Evolutionary conservation across 2,113 vertebrate species (phyloP), one percentile per base, ranked within the genome.

Genomic region (Aythya baeri): DNA sequence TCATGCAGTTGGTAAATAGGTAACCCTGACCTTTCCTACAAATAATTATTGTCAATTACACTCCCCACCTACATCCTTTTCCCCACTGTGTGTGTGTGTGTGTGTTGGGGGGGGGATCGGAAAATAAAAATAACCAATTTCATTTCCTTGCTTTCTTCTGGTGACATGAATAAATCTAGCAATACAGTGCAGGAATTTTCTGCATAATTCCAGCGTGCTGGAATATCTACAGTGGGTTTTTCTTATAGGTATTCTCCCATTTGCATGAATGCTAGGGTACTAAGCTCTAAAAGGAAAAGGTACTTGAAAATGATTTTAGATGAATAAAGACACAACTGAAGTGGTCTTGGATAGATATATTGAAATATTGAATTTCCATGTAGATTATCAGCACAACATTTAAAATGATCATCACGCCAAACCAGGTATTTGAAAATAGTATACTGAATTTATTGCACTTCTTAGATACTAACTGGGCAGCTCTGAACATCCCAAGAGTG

Each of bases 1-100:
- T 95, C 31, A 11, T 41, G 16, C 70, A 50, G 70, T 26, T 82
- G 31, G 74, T 88, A 84, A 92, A 93, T 49, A 94, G 86, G 88
- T 94, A 96, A 90, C 80, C 83, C 73, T 93, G 95, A 96, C 88
- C 88, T 95, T 90, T 96, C 52, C 36, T 91, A 84, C 93, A 90
- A 96, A 95, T 92, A 94, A 90, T 95, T 95, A 86, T 49, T 76
- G 86, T 88, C 86, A 93, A 57, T 86, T 96, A 86, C 78, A 75
- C 9, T 73, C 54, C 32, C 62, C 73, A 88, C 76, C 85, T 67
- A 91, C 58, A 78, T 86, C 65, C 52, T 83, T 81, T 94, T 61
- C 49, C 49, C 12, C 2, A 13, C 18, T 13, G 6, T 4, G 17
- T 7, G 31, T 57, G 55, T 29, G 55, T 18, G 46, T 5, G 20